Conservation (phyloP, 37 sponge, comb jelly and placozoan species). For the Beroe forskalii region DNA sequence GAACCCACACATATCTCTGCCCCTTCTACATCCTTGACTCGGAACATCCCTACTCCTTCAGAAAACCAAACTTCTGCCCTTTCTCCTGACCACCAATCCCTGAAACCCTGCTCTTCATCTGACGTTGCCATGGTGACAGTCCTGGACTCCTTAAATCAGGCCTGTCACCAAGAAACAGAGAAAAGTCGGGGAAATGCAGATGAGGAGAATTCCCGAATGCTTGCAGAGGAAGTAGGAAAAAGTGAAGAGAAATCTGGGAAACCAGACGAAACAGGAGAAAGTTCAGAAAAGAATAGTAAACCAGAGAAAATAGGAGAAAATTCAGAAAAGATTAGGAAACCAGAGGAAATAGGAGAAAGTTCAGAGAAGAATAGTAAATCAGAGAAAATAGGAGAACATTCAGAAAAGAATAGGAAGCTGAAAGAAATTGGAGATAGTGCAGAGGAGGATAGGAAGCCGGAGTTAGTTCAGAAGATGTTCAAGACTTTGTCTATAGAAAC, state of each 20-base stretch:
- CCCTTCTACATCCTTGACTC: too few relatives aligned
- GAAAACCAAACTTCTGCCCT: too few relatives aligned
- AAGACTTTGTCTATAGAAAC: constrained; percentile 47
- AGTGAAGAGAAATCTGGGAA: not conserved
- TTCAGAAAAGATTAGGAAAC: not conserved
- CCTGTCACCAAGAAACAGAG: too few relatives aligned
- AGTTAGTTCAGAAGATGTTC: constrained; percentile 15
- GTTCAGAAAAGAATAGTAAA: not conserved
- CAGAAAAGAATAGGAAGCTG: not conserved
- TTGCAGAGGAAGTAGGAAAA: not conserved
- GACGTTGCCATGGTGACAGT: too few relatives aligned
- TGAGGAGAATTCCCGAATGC: too few relatives aligned
- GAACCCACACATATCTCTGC: too few relatives aligned
- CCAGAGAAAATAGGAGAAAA: not conserved
- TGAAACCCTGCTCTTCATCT: too few relatives aligned
- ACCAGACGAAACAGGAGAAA: not conserved
- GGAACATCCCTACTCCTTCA: too few relatives aligned
- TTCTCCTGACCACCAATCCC: too few relatives aligned
- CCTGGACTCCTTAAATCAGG: too few relatives aligned
- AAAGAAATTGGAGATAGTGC: not conserved
- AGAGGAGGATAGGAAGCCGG: not conserved
- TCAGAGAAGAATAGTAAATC: not conserved
- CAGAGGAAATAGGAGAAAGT: not conserved
- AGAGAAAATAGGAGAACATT: not conserved
- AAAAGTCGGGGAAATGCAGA: too few relatives aligned